These are phyloP conservation scores for Aphidius ervi DNA, from an alignment of 1,140 invertebrate genomes.

Conservation along the genomic window DNA sequence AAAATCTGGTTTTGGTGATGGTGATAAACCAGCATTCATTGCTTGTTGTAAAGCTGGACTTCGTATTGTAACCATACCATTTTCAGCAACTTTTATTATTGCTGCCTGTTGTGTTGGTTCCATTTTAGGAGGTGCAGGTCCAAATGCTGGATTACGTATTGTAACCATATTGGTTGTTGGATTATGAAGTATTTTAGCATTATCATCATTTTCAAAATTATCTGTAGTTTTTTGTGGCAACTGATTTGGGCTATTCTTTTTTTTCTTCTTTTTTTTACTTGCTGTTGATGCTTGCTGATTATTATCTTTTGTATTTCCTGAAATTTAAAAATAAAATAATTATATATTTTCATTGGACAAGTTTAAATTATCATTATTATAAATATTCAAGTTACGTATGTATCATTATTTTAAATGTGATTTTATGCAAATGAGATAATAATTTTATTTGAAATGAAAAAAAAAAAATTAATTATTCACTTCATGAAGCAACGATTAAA, in stretches of 20 bases:
- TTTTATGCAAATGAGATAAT: too few relatives aligned
- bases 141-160: slow-evolving; percentile 66
- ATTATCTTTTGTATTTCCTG: background rate
- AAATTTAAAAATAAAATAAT: too few relatives aligned
- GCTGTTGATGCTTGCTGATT: slow-evolving; percentile 18
- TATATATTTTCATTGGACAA: too few relatives aligned
- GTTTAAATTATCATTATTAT: too few relatives aligned
- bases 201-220: slow-evolving; percentile 28
- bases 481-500: too few relatives aligned
- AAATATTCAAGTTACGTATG: too few relatives aligned
- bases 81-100: slow-evolving; percentile 65
- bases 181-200: slow-evolving; percentile 47
- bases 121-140: slow-evolving; percentile 52
- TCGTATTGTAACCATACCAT: slow-evolving; percentile 77
- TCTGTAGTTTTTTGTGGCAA: slow-evolving; percentile 7
- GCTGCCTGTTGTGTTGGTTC: slow-evolving; percentile 55
- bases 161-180: slow-evolving; percentile 67
- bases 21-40: slow-evolving; percentile 46
- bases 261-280: slow-evolving; percentile 58
- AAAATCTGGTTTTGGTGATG: slow-evolving; percentile 47
- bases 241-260: slow-evolving; percentile 39
- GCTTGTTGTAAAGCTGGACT: slow-evolving; percentile 61
- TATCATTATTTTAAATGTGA: too few relatives aligned
- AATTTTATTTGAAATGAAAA: too few relatives aligned
- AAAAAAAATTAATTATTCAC: too few relatives aligned